Conservation (phyloP, 64 coral and sea anemone genomes). For the Trachythela sp. region DNA sequence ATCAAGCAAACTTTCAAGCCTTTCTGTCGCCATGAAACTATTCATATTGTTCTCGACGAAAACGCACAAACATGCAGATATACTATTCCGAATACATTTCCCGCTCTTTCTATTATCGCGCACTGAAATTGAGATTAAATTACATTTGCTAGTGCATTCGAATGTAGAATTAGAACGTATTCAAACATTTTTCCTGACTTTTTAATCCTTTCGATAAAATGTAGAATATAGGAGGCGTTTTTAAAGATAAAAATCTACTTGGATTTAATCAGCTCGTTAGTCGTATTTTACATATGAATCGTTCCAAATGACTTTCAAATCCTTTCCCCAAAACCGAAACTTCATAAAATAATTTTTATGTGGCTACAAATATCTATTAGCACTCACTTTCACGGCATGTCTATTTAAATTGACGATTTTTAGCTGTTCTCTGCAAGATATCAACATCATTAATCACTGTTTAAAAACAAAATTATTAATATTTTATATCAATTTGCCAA, state of each 20-base stretch:
- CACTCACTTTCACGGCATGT: neutral
- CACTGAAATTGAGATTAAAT: too few relatives aligned
- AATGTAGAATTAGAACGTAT: neutral
- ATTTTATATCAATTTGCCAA: slow-evolving; percentile 11
- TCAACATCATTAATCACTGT: slow-evolving; percentile 9
- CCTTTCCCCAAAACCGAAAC: neutral
- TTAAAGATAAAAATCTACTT: neutral
- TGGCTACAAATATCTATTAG: neutral
- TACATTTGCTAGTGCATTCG: too few relatives aligned
- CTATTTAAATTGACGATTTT: neutral
- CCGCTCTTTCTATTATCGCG: too few relatives aligned
- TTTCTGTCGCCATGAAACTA: neutral
- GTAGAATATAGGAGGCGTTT: neutral
- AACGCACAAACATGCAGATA: neutral
- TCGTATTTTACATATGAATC: neutral
- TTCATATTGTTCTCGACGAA: neutral
- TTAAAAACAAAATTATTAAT: slow-evolving; percentile 28
- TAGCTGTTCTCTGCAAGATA: neutral
- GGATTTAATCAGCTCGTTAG: neutral
- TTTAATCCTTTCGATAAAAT: too few relatives aligned
- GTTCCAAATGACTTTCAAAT: neutral
- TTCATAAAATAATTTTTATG: neutral
- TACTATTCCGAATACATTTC: neutral
- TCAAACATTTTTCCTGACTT: too few relatives aligned
- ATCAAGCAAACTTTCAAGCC: neutral